Evolutionary conservation across 2,797 vertebrate species (phyloP), one percentile per base, ranked within the genome.

Genomic region (Anguilla marmorata): DNA sequence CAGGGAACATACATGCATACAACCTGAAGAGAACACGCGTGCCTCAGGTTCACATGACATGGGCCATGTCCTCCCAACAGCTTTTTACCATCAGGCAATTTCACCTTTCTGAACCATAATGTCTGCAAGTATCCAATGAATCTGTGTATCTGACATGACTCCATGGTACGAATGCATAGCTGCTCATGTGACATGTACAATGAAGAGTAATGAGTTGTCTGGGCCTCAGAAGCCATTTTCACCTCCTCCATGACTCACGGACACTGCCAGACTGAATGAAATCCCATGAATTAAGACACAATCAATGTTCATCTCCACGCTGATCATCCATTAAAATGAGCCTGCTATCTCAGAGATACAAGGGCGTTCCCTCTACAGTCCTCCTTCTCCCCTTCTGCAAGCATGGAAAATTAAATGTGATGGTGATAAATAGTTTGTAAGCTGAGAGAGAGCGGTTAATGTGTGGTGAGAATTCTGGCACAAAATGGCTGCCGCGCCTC

Each of bases 261-360:
- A 89, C 88, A 83, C 74, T 88, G 85, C 69, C 63, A 85, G 89
- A 91, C 91, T 90, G 89, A 92, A 89, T 87, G 86, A 88, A 91
- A 79, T 87, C 85, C 85, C 80, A 37, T 84, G 86, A 86, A 91
- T 90, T 90, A 90, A 90, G 89, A 91, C 86, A 86, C 87, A 91
- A 93, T 93, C 93, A 88, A 93, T 92, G 92, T 89, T 92, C 90
- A 91, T 88, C 87, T 90, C 63, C 85, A 56, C 66, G 87, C 85
- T 80, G 27, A 45, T 54, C 87, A 12, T 82, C 54, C 85, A 87
- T 85, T 33, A 37, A 84, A 88, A 63, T 63, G 60, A 87, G 60
- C 50, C 30, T 33, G 85, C 86, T 87, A 86, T 87, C 84, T 72
- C 84, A 69, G 52, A 85, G 56, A 12, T 85, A 33, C 84, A 85